Percentiles rank a stretch among this genome's conserved stretches.
Conservation (phyloP, 2,113 vertebrate species). For the Tragelaphus strepsiceros region DNA sequence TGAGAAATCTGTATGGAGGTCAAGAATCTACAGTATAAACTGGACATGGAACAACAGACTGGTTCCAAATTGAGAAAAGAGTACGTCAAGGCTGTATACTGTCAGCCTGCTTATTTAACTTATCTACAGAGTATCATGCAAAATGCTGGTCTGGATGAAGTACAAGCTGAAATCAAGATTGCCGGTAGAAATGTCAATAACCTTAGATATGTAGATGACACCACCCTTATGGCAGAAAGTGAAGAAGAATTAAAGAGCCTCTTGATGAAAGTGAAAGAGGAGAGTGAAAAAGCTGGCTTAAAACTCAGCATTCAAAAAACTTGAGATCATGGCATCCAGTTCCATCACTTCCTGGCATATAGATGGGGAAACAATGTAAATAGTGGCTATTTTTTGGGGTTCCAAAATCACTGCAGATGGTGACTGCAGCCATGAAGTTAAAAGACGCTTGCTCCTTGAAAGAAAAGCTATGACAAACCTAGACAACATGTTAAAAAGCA, state of each 20-base stretch:
- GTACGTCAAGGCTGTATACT: neutral
- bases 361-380: neutral
- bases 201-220: neutral
- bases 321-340: neutral
- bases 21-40: neutral
- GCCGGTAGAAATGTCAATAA: neutral
- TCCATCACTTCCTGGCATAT: neutral
- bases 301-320: neutral
- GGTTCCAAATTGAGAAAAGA: neutral
- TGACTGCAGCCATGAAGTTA: neutral
- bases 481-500: neutral
- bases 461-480: neutral
- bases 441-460: neutral
- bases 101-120: neutral
- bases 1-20: neutral
- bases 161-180: neutral
- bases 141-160: neutral
- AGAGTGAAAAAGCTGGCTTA: neutral
- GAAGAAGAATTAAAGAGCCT: neutral
- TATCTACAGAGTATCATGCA: neutral
- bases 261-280: neutral
- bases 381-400: rapidly evolving
- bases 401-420: neutral
- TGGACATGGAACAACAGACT: neutral
- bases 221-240: neutral